phyloP scores from a whole-genome alignment of 2,113 vertebrate genomes.

The Pundamilia nyererei region DNA sequence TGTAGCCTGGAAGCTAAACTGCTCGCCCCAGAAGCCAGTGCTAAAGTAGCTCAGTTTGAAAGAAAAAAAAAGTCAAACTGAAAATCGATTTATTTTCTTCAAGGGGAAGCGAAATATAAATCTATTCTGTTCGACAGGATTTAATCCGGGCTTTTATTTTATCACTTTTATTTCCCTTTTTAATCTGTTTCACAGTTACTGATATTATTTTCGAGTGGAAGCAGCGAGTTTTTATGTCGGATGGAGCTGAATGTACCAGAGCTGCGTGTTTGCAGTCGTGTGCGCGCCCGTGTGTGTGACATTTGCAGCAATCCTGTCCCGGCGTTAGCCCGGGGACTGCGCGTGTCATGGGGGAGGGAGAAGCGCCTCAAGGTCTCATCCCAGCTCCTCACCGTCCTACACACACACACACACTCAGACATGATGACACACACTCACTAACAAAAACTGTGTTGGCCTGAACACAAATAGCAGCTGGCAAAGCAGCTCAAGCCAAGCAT shows the following conservation, averaged over 20 bases:
- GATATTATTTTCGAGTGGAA: background rate
- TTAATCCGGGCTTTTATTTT: background rate
- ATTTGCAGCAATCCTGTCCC: conserved; percentile 51
- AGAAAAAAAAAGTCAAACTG: background rate
- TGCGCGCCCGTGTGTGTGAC: conserved; percentile 13
- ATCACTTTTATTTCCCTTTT: background rate
- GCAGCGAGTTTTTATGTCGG: background rate
- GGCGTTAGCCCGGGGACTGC: conserved; percentile 13
- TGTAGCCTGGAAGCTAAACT: conserved; percentile 42
- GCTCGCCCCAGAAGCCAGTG: conserved; percentile 44
- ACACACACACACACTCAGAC: conserved; percentile 4
- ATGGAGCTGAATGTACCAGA: background rate
- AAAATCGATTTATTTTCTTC: background rate
- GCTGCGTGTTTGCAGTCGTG: background rate
- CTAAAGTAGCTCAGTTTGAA: background rate
- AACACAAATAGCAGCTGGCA: conserved; percentile 60
- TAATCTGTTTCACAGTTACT: background rate
- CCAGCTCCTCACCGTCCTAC: conserved; percentile 2
- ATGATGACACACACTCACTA: conserved; percentile 38
- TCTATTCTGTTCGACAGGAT: background rate
- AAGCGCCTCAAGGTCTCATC: conserved; percentile 50
- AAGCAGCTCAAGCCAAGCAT: conserved; percentile 59
- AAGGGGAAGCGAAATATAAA: background rate
- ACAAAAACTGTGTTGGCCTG: conserved; percentile 35
- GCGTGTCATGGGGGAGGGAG: conserved; percentile 42